Base-by-base conservation (phyloP, 2,797 vertebrate genomes). In the Sebastes melanostomus region DNA sequence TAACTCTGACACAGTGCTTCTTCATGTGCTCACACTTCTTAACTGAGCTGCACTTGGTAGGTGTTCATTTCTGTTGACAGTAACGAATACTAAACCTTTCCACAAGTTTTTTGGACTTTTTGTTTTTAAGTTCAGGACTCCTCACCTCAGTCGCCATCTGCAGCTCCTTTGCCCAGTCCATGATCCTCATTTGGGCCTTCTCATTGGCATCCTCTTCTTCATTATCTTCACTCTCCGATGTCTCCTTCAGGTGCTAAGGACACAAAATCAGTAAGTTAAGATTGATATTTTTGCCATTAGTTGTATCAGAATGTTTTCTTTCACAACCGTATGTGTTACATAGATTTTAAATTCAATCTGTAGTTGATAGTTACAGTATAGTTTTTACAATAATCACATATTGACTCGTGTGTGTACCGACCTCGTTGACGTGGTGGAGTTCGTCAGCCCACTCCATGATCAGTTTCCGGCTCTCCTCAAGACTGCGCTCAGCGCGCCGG, bases 381-480 rank as follows among this genome's bases (percentile, higher is more conserved):
- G 34, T 46, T 8, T 14, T 30, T 16, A 11, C 12, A 13, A 8
- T 12, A 11, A 8, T 55, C 16, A 11, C 20, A 18, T 12, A 18
- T 59, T 16, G 7, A 14, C 4, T 0, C 0, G 1, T 18, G 11
- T 14, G 8, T n/a, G 8, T 1, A 10, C 83, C 61, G 20, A 96
- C 96, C 91, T 82, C 82, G 78, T 96, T 92, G 1, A 95, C 89
- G 2, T 88, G 93, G 29, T 73, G 86, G 32, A 96, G 95, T 65
- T 96, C 96, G 0, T 88, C 80, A 0, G 95, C 94, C 96, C 96
- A 96, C 79, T 91, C 90, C 84, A 94, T 75, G 85, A 96, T 96
- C 72, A 96, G 86, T 25, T 94, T 95, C 29, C 93, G 91, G 88
- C 95, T 95, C 88, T 96, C 94, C 65, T 95, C 94, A 1, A 96